Evolutionary conservation across 37 sponge, comb jelly and placozoan genomes (phyloP).

Genomic region (Tethya wilhelma): DNA sequence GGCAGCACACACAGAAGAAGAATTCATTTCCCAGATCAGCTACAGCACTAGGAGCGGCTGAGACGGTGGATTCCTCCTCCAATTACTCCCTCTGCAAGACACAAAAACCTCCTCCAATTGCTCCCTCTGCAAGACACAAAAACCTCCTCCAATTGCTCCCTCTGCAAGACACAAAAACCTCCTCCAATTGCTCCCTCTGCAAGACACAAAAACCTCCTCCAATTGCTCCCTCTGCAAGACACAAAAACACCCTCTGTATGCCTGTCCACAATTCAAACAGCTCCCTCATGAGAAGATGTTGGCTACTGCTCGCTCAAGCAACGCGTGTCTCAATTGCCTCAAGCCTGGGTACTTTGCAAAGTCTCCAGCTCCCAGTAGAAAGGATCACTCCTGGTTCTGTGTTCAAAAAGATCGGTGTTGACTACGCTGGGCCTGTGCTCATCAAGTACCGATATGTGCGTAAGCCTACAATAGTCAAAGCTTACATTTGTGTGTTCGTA

Average conservation of each 20-base stretch:
- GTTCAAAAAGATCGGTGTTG: conserved; percentile 32
- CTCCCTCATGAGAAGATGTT: conserved; percentile 45
- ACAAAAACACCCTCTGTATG: conserved; percentile 35
- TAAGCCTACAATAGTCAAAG: conserved; percentile 26
- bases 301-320: conserved; percentile 17
- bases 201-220: no score
- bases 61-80: no score
- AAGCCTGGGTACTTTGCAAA: conserved; percentile 23
- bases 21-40: conserved; percentile 14
- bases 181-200: no score
- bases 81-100: conserved; percentile 20
- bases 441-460: conserved; percentile 40
- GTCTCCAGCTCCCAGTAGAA: conserved; percentile 32
- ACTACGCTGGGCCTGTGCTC: conserved; percentile 33
- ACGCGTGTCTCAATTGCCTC: conserved; percentile 32
- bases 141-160: no score
- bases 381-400: conserved; percentile 25
- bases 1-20: not conserved
- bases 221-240: conserved; percentile 22
- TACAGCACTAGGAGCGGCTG: not conserved
- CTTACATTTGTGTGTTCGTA: conserved; percentile 36
- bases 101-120: no score
- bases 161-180: no score
- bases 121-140: no score
- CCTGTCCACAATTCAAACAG: conserved; percentile 16